Base-by-base conservation (phyloP, 2,113 vertebrate genomes). In the Albula goreensis region DNA sequence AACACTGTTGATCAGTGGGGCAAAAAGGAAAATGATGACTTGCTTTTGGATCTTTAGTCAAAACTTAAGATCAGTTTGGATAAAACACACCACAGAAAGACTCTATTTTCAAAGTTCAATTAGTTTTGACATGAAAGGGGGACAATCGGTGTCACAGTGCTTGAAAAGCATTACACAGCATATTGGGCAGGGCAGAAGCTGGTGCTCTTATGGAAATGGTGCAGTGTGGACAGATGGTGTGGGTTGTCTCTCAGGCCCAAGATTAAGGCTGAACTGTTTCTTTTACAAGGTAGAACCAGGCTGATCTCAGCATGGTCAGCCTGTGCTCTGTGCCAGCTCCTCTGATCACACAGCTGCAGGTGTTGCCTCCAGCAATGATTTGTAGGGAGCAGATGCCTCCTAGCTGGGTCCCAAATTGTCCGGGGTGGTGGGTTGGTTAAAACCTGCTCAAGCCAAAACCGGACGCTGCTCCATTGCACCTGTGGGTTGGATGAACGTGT, bases 311-410 rank as follows among this genome's bases (percentile, higher is more conserved):
- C 83, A 84, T 79, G 83, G 81, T 80, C 53, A 87, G 74, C 89
- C 83, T 85, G 57, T 78, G 49, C 86, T 86, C 86, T 74, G 4
- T 31, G 41, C 9, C 78, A 90, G 81, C 86, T 77, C 79, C 84
- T 89, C 85, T 88, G 88, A 74, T 87, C 84, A 49, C 31, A 31
- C 89, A 85, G 89, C 89, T 12, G 51, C 66, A 78, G 87, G 85
- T 85, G 86, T 86, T 80, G 87, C 88, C 85, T 91, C 86, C 86
- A 89, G 90, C 87, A 89, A 88, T 89, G 88, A 91, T 94, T 93
- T 93, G 91, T 93, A 91, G 90, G 81, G 86, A 90, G 91, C 90
- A 90, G 90, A 91, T 92, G 89, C 91, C 90, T 88, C 84, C 88
- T 87, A 88, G 88, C 90, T 87, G 85, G 25, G 22, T 90, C 89